Conservation (phyloP, 2,888 invertebrate species). For the Drosophila merina region DNA sequence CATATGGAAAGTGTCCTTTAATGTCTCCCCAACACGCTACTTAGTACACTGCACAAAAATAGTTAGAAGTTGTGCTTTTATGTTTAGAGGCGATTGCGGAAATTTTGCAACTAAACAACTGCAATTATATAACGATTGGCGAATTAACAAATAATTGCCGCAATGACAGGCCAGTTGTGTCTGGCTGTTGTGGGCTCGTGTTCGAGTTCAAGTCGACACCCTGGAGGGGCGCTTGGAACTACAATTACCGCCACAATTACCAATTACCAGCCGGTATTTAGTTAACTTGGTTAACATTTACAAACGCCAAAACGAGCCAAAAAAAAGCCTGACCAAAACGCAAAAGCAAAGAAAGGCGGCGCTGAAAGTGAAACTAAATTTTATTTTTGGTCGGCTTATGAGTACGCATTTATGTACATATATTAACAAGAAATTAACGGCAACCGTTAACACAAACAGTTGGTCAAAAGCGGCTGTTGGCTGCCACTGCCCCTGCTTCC, state of each 20-base stretch:
- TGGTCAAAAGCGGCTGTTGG: not conserved
- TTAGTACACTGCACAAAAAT: conserved; percentile 4
- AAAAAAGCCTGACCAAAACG: conserved; percentile 3
- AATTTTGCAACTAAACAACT: conserved; percentile 17
- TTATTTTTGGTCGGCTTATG: conserved; percentile 19
- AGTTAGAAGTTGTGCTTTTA: not conserved
- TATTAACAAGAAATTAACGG: conserved; percentile 43
- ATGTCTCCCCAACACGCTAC: conserved; percentile 53
- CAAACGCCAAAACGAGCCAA: not conserved
- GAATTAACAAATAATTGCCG: conserved; percentile 51
- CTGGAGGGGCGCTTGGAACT: conserved; percentile 1
- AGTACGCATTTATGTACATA: conserved; percentile 14
- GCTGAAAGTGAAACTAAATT: conserved; percentile 33
- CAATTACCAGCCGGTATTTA: conserved; percentile 17
- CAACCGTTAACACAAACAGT: conserved; percentile 38
- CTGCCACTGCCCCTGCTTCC: too few species aligned
- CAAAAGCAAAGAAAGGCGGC: not conserved
- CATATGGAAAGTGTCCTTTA: conserved; percentile 42
- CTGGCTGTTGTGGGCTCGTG: conserved; percentile 7
- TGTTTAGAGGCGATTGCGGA: conserved; percentile 10
- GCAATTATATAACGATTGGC: conserved; percentile 25
- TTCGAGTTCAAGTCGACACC: conserved; percentile 17
- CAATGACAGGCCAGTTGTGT: conserved; percentile 30
- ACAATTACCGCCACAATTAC: conserved; percentile 14
- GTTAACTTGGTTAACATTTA: conserved; percentile 20